Base-by-base conservation (phyloP, 1,140 invertebrate species). In the Zaprionus taronus region DNA sequence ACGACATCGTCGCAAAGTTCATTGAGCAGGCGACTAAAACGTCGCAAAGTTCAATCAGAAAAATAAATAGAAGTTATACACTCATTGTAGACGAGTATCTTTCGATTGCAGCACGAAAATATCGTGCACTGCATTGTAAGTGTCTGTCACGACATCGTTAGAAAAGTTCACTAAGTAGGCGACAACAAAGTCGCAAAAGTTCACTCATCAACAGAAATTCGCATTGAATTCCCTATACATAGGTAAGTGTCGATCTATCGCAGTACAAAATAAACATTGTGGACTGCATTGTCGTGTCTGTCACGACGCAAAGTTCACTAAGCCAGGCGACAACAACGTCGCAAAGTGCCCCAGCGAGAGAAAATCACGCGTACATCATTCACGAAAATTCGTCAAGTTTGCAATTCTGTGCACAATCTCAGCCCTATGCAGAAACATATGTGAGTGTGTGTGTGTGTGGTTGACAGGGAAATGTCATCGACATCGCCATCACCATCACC, bases 381-480 rank as follows among this genome's bases (percentile, higher is more conserved):
- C 28, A 55, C 53, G n/a, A 9, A 55, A 55, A 28, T 56, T 28
- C 14, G 15, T 26, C 14, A 24, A 28, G 6, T 28, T 55, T 15
- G 24, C 47, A 51, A 0, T 11, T 34, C 31, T 34, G 31, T 34
- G 9, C 9, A 34, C 44, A 49, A 17, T 49, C 24, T 38, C 63
- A 26, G 17, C 31, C 28, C 31, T 11, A 20, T 22, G 11, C 20
- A 15, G 5, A 9, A 24, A 44, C 12, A 31, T 56, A 14, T 24
- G 53, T 15, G 15, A 15, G 26, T 31, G 26, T 56, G 53, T 28
- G 24, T 55, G 51, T 26, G 24, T 55, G 34, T 15, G 24, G 26
- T 22, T 56, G 14, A 41, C 20, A 31, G 41, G 24, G 22, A 56
- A 38, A 60, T 60, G 68, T n/a, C 57, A 64, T 60, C 34, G 71